These are phyloP conservation scores for Pseudocheirus occidentalis DNA, from an alignment of 2,797 vertebrate species.

Conservation along the genomic window DNA sequence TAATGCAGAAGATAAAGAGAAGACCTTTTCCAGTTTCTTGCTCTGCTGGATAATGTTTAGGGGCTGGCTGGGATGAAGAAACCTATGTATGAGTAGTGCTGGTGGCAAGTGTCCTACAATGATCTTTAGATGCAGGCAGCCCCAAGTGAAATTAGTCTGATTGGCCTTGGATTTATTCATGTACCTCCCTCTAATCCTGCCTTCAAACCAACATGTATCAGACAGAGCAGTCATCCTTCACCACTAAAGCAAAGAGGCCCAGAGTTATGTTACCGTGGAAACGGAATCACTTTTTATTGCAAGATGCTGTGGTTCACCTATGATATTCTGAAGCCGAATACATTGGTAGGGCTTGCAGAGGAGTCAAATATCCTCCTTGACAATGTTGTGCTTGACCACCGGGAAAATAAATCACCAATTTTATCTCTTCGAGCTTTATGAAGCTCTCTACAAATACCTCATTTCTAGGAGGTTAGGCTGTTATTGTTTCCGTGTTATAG, in stretches of 20 bases:
- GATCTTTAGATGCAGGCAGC: slow-evolving; percentile 56
- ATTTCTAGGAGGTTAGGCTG: not conserved
- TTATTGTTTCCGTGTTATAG: not conserved
- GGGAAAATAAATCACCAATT: slow-evolving; percentile 79
- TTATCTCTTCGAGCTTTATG: slow-evolving; percentile 58
- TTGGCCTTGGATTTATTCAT: slow-evolving; percentile 57
- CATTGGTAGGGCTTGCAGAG: slow-evolving; percentile 61
- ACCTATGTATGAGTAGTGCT: slow-evolving; percentile 2
- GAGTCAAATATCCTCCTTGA: slow-evolving; percentile 75
- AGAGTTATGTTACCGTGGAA: slow-evolving; percentile 84
- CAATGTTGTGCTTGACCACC: slow-evolving; percentile 62
- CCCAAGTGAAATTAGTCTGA: slow-evolving; percentile 66
- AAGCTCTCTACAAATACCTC: not conserved
- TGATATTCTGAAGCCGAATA: slow-evolving; percentile 76
- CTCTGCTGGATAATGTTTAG: not conserved
- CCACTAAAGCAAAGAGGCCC: slow-evolving; percentile 70
- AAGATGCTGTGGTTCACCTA: slow-evolving; percentile 78
- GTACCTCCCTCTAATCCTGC: slow-evolving; percentile 64
- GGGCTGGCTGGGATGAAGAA: not conserved
- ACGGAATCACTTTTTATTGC: slow-evolving; percentile 82
- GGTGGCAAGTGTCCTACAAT: not conserved
- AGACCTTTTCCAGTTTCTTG: not conserved
- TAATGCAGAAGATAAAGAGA: slow-evolving; percentile 24
- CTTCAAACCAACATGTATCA: slow-evolving; percentile 70
- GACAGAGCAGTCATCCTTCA: slow-evolving; percentile 81